These are phyloP conservation scores for Silurus meridionalis DNA, from an alignment of 2,113 vertebrate genomes.

Conservation along the genomic window DNA sequence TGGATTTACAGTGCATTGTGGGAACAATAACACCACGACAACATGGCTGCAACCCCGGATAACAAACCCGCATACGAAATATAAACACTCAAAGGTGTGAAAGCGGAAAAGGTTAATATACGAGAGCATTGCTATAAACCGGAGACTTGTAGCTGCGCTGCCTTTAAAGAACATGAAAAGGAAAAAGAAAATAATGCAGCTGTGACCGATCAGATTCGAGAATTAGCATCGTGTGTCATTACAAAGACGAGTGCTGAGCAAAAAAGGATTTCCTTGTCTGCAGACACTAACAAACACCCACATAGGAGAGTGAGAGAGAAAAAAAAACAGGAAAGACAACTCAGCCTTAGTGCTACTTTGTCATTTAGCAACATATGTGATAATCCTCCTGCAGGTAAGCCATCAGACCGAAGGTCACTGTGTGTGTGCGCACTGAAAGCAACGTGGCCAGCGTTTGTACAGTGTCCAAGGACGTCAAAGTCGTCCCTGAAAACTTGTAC, in stretches of 20 bases:
- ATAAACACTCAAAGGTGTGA: neutral
- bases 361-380: neutral
- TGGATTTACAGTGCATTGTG: neutral
- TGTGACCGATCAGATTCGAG: neutral
- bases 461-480: neutral
- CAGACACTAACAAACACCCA: neutral
- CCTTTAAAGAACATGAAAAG: neutral
- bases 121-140: neutral
- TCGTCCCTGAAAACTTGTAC: no score
- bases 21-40: neutral
- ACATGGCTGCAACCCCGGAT: neutral
- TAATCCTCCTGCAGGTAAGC: slow-evolving; percentile 15
- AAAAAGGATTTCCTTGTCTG: neutral
- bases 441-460: neutral
- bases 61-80: neutral
- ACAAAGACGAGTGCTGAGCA: neutral
- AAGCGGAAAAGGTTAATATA: neutral
- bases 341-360: neutral
- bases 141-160: neutral
- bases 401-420: slow-evolving; percentile 4
- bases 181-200: neutral
- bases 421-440: neutral
- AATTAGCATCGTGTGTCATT: neutral
- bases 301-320: neutral
- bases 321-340: neutral